These are phyloP conservation scores for Linepithema humile DNA, from an alignment of 1,140 invertebrate species.

Conservation along the genomic window DNA sequence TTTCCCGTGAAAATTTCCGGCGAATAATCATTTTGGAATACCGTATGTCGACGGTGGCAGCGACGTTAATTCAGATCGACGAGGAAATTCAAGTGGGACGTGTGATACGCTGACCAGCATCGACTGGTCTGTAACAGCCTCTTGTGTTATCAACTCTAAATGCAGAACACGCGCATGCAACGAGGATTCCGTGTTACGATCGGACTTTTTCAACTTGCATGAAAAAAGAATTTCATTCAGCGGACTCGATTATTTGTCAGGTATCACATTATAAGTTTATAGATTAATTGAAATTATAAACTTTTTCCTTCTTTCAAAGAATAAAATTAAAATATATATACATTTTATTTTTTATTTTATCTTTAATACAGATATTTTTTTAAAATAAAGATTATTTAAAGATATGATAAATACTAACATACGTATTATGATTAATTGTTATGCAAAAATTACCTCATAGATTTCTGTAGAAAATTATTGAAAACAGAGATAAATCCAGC, in stretches of 20 bases:
- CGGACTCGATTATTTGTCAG: no score
- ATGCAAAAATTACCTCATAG: neutral
- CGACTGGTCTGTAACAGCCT: neutral
- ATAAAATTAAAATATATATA: no score
- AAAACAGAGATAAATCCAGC: neutral
- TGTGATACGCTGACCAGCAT: neutral
- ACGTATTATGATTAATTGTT: neutral
- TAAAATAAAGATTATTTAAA: neutral
- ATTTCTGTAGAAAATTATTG: neutral
- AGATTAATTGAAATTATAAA: slow-evolving; percentile 1
- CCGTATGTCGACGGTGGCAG: neutral
- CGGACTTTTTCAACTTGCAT: neutral
- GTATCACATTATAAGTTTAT: neutral
- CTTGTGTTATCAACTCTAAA: slow-evolving; percentile 3
- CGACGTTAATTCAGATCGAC: slow-evolving; percentile 18
- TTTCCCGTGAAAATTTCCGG: slow-evolving; percentile 8
- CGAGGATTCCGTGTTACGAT: neutral
- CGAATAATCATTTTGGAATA: slow-evolving; percentile 29
- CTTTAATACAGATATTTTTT: neutral
- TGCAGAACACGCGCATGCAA: neutral
- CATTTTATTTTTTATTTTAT: neutral
- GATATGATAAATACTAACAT: neutral
- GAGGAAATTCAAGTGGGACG: slow-evolving; percentile 17
- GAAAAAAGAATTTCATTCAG: neutral
- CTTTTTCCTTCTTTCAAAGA: neutral